Percentiles rank a stretch among this genome's conserved stretches.
These are phyloP conservation scores for Myotis myotis DNA, from an alignment of 2,797 vertebrate species.

Conservation along the genomic window DNA sequence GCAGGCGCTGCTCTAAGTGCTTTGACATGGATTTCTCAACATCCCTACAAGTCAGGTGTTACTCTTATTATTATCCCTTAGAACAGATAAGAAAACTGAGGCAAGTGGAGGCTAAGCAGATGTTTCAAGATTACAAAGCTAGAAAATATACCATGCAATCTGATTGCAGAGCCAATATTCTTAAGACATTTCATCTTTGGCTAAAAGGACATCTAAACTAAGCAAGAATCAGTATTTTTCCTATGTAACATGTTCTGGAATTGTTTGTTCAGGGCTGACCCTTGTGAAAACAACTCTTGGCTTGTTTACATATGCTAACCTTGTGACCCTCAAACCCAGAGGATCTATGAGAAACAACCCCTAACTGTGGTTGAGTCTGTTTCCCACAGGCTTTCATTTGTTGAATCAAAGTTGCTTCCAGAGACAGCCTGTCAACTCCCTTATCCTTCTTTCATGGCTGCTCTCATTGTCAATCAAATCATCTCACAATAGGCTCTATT, in stretches of 20 bases:
- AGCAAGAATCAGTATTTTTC: background rate
- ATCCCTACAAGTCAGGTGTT: background rate
- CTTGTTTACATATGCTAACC: background rate
- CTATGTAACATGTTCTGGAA: background rate
- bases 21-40: background rate
- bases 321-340: background rate
- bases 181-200: background rate
- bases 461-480: background rate
- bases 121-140: background rate
- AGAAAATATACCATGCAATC: background rate
- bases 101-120: background rate
- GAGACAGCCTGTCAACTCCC: background rate
- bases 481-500: background rate
- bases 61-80: background rate
- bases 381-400: background rate
- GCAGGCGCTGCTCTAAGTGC: background rate
- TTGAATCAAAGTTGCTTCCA: background rate
- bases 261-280: background rate
- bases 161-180: background rate
- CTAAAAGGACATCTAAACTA: background rate
- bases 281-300: background rate
- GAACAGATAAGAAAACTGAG: background rate
- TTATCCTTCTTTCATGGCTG: background rate
- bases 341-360: background rate
- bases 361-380: background rate